Conservation (phyloP, 2,888 invertebrate species). For the Teleogryllus oceanicus region DNA sequence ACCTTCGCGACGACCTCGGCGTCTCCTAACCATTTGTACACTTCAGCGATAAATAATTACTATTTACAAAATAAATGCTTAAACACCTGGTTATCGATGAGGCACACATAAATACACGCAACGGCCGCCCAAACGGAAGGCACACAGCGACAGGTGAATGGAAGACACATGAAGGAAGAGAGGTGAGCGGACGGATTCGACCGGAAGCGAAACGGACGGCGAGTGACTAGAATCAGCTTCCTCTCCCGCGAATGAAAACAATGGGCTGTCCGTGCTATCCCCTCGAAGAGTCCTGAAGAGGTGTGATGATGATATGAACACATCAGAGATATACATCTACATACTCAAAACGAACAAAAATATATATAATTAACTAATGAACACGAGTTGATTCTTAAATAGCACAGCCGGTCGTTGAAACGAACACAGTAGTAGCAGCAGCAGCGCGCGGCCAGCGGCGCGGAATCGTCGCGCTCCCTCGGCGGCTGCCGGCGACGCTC, state of each 20-base stretch:
- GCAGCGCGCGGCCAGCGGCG: background rate
- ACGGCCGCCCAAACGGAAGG: background rate
- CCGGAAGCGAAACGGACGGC: conserved; percentile 1
- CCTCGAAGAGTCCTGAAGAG: background rate
- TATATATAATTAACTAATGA: background rate
- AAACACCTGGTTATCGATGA: background rate
- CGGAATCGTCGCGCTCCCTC: too few relatives aligned
- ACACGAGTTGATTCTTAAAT: conserved; percentile 7
- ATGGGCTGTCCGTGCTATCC: background rate
- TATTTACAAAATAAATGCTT: background rate
- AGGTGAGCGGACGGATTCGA: background rate
- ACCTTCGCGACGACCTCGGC: background rate
- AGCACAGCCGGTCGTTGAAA: background rate
- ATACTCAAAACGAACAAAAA: background rate
- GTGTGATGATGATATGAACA: conserved; percentile 18
- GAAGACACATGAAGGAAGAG: background rate
- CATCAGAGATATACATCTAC: background rate
- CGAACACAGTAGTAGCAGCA: background rate
- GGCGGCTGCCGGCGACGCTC: too few relatives aligned
- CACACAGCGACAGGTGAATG: background rate
- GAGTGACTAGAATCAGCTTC: background rate
- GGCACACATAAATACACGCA: background rate
- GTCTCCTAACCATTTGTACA: background rate
- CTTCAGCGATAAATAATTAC: background rate
- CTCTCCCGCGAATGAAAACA: background rate